Base-by-base conservation (phyloP, 2,888 invertebrate genomes). In the Limenitis arthemis region DNA sequence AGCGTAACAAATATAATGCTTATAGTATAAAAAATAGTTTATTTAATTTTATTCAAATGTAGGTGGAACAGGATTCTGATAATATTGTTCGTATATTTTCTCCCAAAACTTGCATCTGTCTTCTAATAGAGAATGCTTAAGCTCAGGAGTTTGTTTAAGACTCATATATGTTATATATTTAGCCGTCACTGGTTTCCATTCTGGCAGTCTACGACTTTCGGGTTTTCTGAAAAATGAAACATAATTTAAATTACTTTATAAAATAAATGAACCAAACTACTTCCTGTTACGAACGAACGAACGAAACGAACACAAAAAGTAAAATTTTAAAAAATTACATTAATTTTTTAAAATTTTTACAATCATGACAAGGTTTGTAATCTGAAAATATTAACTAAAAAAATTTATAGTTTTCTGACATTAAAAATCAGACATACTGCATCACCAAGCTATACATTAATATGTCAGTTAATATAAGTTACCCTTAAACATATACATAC, bases 91-190 rank as follows among this genome's bases (percentile, higher is more conserved):
- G 31, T 71, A 71, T 31, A 70, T 65, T 6, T 52, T 49, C 8
- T 66, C 62, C 72, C 71, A 72, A 44, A 72, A 66, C 2, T 28
- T 50, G 20, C 55, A 39, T n/a, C 70, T 62, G 39, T 63, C 48
- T 34, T 62, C 55, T 31, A 67, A 38, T 28, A 68, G 47, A 5
- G 58, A 52, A 1, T 56, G 62, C 5, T 58, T 56, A 0, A 72
- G 56, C 49, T 65, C 55, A 9, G 68, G 3, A 5, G 59, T 58
- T 8, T 54, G 50, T 5, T 62, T 62, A 6, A 74, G 52, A 1
- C 59, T 56, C 69, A 73, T 67, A 51, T 72, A 54, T 4, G 67
- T 69, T 8, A 68, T 60, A 20, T 56, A 58, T 20, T 63, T 51
- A 5, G 41, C 52, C 5, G 55, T 54, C 4, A 56, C 61, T 12